Evolutionary conservation across 1,140 invertebrate genomes (phyloP).

Genomic region (Rhopalosiphum maidis): DNA sequence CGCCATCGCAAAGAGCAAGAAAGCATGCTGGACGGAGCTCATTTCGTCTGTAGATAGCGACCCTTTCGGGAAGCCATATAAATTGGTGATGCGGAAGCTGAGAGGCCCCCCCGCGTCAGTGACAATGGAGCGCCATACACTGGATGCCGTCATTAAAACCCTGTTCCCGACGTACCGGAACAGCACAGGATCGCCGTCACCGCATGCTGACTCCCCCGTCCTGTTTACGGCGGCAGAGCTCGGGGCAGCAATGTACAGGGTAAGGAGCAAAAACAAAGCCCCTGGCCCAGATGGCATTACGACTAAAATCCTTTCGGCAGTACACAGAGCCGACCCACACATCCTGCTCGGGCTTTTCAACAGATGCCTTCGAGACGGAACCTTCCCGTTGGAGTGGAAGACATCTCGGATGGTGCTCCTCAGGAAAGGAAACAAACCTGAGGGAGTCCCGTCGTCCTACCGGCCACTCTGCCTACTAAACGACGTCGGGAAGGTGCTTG

Average conservation of each 20-base stretch:
- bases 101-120: neutral
- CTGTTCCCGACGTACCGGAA: neutral
- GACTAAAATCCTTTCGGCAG: neutral
- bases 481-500: conserved; percentile 56
- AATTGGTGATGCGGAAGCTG: neutral
- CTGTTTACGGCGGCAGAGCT: neutral
- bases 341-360: neutral
- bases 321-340: neutral
- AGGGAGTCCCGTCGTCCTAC: conserved; percentile 46
- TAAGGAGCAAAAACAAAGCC: no score
- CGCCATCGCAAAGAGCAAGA: neutral
- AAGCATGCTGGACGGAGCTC: neutral
- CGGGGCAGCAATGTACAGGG: neutral
- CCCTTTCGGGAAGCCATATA: neutral
- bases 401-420: conserved; percentile 52
- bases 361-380: neutral
- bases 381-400: neutral
- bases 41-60: neutral
- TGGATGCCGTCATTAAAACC: no score
- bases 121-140: neutral
- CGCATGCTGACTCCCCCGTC: neutral
- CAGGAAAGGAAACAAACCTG: conserved; percentile 56
- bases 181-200: no score
- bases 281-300: neutral
- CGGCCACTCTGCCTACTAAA: conserved; percentile 60